Evolutionary conservation across 2,797 vertebrate species (phyloP), one percentile per base, ranked within the genome.

Genomic region (Nannoperca obscura): DNA sequence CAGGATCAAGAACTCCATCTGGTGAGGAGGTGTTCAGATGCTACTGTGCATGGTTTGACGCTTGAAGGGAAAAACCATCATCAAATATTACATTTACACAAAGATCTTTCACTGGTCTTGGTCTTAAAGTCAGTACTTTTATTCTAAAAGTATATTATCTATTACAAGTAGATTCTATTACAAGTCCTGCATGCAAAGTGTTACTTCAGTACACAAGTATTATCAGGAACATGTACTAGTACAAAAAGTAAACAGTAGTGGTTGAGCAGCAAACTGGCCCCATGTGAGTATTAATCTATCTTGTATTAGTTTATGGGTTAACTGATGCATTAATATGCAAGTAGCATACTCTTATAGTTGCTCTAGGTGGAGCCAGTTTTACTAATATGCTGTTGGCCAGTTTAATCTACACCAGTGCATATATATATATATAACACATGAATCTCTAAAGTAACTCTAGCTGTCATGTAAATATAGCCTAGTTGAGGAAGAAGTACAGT

Each of bases 1-100:
- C 92, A 95, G 97, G 94, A 98, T 99, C 93, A 97, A 96, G 94
- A 97, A 95, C 96, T 98, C 97, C 84, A 98, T 99, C 96, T 98
- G 98, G 98, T 99, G 94, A 97, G 97, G 50, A 81, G 44, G 15
- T 46, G 81, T 47, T 61, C 74, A 50, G 6, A 24, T 8, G 9
- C 66, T 68, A 1, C 54, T 50, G 49, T 42, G 54, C 65, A 30
- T 32, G 44, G 7, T 57, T 3, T 66, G 44, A 50, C 54, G 54
- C 19, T 62, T 32, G 1, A 1, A 38, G 22, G 14, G 53, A 9
- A n/a, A 1, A 38, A 47, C 7, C 38, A 3, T 47, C 2, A 8
- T 1, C 47, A 15, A 1, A 14, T 27, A 32, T 30, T 7, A 57
- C 0, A n/a, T 49, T 42, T 10, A 24, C 14, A 19, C 24, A 5